These are phyloP conservation scores for Tetragonula carbonaria DNA, from an alignment of 2,888 invertebrate genomes.

Conservation along the genomic window DNA sequence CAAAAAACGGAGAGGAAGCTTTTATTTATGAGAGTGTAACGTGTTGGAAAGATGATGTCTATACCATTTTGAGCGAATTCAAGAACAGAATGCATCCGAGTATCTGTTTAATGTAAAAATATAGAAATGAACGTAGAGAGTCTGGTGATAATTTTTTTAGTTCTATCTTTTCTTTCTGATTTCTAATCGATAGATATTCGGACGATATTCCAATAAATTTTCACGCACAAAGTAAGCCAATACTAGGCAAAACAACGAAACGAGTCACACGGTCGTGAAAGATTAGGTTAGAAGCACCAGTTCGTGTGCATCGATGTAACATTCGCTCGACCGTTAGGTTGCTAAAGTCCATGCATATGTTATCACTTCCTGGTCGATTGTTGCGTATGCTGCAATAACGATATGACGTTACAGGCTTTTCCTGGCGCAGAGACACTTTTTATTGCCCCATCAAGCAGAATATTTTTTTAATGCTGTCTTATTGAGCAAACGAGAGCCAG, in stretches of 20 bases:
- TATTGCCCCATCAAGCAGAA: neutral
- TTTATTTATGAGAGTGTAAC: too few relatives aligned
- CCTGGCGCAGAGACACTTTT: neutral
- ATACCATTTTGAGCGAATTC: too few relatives aligned
- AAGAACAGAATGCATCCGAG: too few relatives aligned
- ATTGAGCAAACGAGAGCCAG: neutral
- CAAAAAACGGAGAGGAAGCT: too few relatives aligned
- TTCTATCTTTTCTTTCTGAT: too few relatives aligned
- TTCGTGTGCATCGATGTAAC: neutral
- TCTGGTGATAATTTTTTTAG: too few relatives aligned
- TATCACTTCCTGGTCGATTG: constrained; percentile 1
- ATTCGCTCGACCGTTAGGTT: neutral
- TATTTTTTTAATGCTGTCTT: neutral
- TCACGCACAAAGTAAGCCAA: neutral
- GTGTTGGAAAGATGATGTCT: too few relatives aligned
- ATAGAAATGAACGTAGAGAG: too few relatives aligned
- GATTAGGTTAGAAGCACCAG: neutral
- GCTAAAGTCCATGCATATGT: neutral
- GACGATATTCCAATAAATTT: neutral
- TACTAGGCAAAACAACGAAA: neutral
- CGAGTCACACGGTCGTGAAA: neutral
- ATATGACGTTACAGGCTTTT: neutral
- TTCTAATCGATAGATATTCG: too few relatives aligned
- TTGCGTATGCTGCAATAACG: neutral
- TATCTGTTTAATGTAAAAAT: too few relatives aligned